Conservation (phyloP, 2,113 vertebrate species). For the Eurypyga helias region DNA sequence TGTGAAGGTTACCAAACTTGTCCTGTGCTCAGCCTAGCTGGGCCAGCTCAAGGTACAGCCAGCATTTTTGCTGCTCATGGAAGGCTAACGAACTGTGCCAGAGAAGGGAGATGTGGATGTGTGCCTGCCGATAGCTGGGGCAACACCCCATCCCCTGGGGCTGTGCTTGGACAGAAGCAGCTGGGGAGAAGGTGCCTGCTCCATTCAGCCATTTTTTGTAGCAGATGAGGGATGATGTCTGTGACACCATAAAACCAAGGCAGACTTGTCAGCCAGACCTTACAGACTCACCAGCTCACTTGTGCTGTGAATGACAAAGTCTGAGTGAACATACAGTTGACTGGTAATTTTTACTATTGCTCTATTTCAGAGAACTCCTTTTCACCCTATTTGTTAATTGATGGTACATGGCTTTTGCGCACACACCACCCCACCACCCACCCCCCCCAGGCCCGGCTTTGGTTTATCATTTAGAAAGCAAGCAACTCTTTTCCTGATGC, state of each 20-base stretch:
- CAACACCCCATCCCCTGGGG: rapidly evolving
- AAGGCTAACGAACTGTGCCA: neutral
- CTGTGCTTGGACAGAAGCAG: rapidly evolving
- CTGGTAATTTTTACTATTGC: neutral
- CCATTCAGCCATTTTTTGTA: neutral
- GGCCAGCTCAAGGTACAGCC: neutral
- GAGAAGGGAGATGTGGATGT: neutral
- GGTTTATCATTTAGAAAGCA: neutral
- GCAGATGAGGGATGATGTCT: neutral
- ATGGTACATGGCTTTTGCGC: too few relatives aligned
- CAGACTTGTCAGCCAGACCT: neutral
- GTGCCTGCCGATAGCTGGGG: neutral
- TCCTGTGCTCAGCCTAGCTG: neutral
- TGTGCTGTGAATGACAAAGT: neutral
- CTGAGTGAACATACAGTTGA: rapidly evolving
- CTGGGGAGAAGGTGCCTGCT: neutral
- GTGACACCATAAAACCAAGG: neutral
- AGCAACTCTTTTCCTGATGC: neutral
- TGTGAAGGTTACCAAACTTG: neutral
- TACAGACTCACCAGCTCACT: neutral
- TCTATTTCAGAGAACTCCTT: neutral
- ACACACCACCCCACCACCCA: too few relatives aligned
- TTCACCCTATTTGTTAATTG: neutral
- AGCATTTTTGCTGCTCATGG: rapidly evolving
- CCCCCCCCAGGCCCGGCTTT: too few relatives aligned